phyloP scores from a whole-genome alignment of 2,888 invertebrate species.

The Maniola hyperantus region DNA sequence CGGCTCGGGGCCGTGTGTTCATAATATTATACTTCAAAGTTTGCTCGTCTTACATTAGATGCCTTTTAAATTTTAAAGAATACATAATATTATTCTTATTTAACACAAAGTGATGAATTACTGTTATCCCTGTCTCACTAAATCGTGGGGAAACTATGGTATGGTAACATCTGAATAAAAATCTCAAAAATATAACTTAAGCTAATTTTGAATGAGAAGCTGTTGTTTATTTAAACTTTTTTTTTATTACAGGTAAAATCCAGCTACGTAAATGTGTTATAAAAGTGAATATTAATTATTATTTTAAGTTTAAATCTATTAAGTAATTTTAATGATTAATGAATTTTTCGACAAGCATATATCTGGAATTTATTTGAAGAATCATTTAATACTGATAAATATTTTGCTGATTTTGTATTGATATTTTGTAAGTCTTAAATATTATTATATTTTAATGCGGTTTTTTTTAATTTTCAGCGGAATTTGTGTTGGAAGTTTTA shows the following conservation, averaged over 20 bases:
- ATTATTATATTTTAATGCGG: not conserved
- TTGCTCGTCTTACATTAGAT: too few relatives aligned
- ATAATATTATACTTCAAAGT: too few relatives aligned
- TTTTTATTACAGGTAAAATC: constrained; percentile 21
- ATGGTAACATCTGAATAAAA: constrained; percentile 54
- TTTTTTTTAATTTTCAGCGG: not conserved
- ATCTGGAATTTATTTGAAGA: constrained; percentile 64
- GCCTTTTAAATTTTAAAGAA: too few relatives aligned
- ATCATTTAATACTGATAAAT: constrained; percentile 46
- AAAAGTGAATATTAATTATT: too few relatives aligned
- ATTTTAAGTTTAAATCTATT: not conserved
- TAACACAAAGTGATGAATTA: constrained; percentile 28
- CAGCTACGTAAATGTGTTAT: too few relatives aligned
- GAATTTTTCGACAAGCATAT: constrained; percentile 63
- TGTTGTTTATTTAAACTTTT: not conserved
- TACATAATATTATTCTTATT: too few relatives aligned
- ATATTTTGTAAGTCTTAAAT: not conserved
- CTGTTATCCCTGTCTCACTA: constrained; percentile 64
- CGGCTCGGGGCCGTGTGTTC: too few relatives aligned
- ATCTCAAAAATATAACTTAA: not conserved
- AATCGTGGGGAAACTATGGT: constrained; percentile 59
- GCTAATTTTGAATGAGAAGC: not conserved
- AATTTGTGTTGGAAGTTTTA: not conserved
- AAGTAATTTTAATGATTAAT: constrained; percentile 24
- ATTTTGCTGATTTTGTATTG: not conserved